Evolutionary conservation across 1,140 invertebrate genomes (phyloP), one percentile per base, ranked within the genome.

Genomic region (Thereuonema tuberculata): DNA sequence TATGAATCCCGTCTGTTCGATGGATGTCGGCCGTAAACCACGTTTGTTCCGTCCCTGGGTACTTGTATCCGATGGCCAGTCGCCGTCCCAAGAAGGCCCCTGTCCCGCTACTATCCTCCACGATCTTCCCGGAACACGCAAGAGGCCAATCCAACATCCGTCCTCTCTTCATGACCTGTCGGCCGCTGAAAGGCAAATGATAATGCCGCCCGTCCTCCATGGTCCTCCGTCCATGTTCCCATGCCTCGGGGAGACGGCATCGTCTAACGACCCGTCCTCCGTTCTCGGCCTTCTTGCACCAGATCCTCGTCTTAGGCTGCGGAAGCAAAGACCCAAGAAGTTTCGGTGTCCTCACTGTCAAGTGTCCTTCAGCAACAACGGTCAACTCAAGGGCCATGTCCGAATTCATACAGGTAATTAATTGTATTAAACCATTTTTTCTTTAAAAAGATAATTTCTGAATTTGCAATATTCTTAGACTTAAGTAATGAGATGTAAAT

Each of bases 311-410:
- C 31, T 37, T 17, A 50, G 21, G 9, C 48, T 50, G 17, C 53
- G 53, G 3, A 90, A 92, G 67, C 80, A 87, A 64, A 75, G 90
- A 2, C 89, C 89, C 0, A 93, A 93, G 71, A 87, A 88, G 65
- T 93, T 90, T 69, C 83, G 82, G 62, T 94, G 90, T 71, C 85
- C 86, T 0, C 83, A 89, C 67, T 94, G 90, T 69, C 79, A 88
- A 60, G 87, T 91, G 0, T 87, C 86, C 0, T 94, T 94, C 69
- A 91, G 87, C 29, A 95, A 94, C 70, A 93, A 93, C 70, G 90
- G 91, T 0, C 91, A 95, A 67, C 76, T 95, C 0, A 90, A 87
- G 71, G 90, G 90, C 59, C 91, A 95, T 68, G 81, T 92, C 17
- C 77, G 91, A 23, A 93, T 93, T 49, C 91, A 95, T 70, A 93